Conservation (phyloP, 2,888 invertebrate species). For the Acrobasis suavella region DNA sequence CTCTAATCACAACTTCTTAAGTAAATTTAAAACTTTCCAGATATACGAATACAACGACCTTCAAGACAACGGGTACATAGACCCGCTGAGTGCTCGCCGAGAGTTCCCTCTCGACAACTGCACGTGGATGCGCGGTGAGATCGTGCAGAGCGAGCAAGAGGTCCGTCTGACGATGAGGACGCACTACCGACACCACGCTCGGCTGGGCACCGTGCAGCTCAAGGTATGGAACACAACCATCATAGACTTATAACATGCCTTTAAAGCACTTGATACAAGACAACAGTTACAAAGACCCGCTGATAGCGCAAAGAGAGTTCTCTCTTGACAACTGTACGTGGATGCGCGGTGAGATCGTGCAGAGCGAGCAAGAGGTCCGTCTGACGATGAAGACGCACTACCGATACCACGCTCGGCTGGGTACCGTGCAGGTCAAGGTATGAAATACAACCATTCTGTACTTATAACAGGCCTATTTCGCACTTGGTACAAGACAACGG, state of each 20-base stretch:
- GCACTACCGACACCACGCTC: constrained; percentile 31
- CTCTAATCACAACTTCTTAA: too few species aligned
- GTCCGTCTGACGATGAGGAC: constrained; percentile 55
- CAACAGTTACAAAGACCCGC: constrained; percentile 59
- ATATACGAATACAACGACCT: constrained; percentile 83
- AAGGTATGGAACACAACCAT: constrained; percentile 47
- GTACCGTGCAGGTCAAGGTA: constrained; percentile 48
- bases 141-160: constrained; percentile 55
- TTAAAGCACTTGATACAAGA: constrained; percentile 59
- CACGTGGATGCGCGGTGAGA: constrained; percentile 52
- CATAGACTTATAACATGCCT: too few species aligned
- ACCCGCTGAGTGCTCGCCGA: constrained; percentile 52
- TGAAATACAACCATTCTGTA: too few species aligned
- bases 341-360: constrained; percentile 49
- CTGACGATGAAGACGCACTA: constrained; percentile 44
- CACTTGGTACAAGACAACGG: too few species aligned
- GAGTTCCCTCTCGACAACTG: constrained; percentile 43
- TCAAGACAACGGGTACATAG: constrained; percentile 70
- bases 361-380: constrained; percentile 62
- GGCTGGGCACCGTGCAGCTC: constrained; percentile 45
- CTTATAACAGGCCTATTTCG: too few species aligned
- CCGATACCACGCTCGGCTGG: constrained; percentile 33
- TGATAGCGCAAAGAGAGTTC: constrained; percentile 51
- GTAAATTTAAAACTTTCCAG: constrained; percentile 52
- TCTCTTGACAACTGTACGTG: constrained; percentile 46